Conservation (phyloP, 2,797 vertebrate genomes). For the Trematomus bernacchii region DNA sequence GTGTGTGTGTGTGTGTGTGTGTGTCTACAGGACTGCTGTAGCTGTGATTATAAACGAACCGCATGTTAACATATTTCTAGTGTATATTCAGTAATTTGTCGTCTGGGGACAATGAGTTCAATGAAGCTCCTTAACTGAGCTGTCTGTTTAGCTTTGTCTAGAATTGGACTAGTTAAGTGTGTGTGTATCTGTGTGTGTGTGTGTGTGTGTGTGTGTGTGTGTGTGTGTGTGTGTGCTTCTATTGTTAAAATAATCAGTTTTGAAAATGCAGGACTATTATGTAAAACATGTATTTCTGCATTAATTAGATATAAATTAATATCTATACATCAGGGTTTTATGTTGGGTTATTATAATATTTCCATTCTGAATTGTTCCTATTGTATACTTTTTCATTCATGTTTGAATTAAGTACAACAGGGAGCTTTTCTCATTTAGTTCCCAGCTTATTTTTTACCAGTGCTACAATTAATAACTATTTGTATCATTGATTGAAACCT, state of each 20-base stretch:
- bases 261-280: neutral
- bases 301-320: neutral
- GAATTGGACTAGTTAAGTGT: slow-evolving; percentile 11
- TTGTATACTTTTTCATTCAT: neutral
- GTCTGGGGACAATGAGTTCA: slow-evolving; percentile 39
- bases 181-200: neutral
- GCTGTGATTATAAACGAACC: slow-evolving; percentile 10
- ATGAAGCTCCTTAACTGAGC: slow-evolving; percentile 21
- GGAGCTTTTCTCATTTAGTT: slow-evolving; percentile 14
- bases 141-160: slow-evolving; percentile 16
- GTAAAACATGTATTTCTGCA: neutral
- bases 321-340: neutral
- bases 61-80: slow-evolving; percentile 23
- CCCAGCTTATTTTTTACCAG: slow-evolving; percentile 9
- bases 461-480: neutral
- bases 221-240: neutral
- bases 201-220: neutral
- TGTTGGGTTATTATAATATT: neutral
- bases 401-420: slow-evolving; percentile 3
- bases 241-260: neutral
- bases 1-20: slow-evolving; percentile 48
- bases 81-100: slow-evolving; percentile 45
- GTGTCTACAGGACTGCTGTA: slow-evolving; percentile 11
- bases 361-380: neutral
- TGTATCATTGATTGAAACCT: neutral